Conservation (phyloP, 2,797 vertebrate species). For the Pseudochirops cupreus region DNA sequence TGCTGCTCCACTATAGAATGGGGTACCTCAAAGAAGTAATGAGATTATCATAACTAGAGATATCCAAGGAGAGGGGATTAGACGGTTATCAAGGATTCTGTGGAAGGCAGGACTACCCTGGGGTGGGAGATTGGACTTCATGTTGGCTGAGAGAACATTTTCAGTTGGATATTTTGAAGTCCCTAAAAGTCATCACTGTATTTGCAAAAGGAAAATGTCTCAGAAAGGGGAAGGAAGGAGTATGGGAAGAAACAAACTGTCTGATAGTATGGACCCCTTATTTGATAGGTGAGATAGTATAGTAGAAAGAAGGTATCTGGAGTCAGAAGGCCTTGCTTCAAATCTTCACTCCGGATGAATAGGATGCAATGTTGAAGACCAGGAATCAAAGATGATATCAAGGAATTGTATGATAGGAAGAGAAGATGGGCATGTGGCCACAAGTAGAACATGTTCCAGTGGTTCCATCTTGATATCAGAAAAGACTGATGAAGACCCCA, state of each 20-base stretch:
- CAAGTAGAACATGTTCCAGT: background rate
- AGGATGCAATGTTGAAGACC: background rate
- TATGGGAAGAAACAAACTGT: background rate
- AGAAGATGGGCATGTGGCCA: background rate
- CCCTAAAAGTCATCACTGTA: background rate
- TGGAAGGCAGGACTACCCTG: background rate
- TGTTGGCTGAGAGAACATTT: background rate
- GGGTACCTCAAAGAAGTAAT: background rate
- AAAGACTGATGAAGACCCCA: background rate
- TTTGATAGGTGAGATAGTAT: background rate
- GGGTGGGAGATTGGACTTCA: background rate
- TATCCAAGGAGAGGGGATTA: background rate
- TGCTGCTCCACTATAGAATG: background rate
- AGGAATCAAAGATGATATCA: background rate
- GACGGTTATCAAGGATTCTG: background rate
- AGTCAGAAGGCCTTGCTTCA: background rate
- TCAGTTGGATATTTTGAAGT: background rate
- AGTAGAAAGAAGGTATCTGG: background rate
- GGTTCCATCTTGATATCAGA: background rate
- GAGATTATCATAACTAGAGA: background rate
- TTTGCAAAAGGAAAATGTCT: background rate
- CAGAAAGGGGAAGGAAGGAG: background rate
- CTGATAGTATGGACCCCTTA: background rate
- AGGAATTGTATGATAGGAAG: background rate
- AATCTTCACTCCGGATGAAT: background rate